Conservation (phyloP, 2,888 invertebrate genomes). For the Agapostemon virescens region DNA sequence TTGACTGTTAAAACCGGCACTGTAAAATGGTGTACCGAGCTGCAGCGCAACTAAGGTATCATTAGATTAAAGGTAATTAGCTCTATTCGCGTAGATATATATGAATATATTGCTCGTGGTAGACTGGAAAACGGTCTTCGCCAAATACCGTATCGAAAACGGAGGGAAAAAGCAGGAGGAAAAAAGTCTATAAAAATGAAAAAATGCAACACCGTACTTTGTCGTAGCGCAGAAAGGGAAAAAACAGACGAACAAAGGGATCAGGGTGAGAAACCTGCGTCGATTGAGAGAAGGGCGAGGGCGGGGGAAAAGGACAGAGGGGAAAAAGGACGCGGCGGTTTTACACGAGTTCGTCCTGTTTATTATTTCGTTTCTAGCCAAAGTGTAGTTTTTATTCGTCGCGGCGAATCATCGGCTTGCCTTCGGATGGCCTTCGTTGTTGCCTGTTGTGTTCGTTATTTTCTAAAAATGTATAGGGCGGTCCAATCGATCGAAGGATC, state of each 20-base stretch:
- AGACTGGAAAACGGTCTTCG: constrained; percentile 50
- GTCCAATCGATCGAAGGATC: background rate
- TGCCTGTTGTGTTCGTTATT: background rate
- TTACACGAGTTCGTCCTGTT: constrained; percentile 40
- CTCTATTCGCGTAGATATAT: constrained; percentile 51
- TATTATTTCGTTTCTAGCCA: constrained; percentile 57
- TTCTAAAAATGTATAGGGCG: background rate
- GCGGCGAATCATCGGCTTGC: constrained; percentile 21
- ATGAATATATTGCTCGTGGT: constrained; percentile 51
- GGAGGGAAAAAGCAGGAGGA: constrained; percentile 9
- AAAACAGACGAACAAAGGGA: constrained; percentile 8
- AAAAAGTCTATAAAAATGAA: background rate
- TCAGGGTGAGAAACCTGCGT: background rate
- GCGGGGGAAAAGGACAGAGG: background rate
- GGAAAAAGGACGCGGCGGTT: background rate
- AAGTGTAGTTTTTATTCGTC: constrained; percentile 14
- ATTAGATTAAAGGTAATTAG: constrained; percentile 67
- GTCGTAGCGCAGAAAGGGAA: constrained; percentile 60
- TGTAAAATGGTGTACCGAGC: constrained; percentile 51
- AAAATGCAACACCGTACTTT: constrained; percentile 31
- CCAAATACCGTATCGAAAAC: constrained; percentile 48
- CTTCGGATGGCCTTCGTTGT: constrained; percentile 22
- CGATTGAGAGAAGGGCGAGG: background rate
- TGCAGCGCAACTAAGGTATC: constrained; percentile 65
- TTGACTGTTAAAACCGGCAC: constrained; percentile 48